Percentiles rank a stretch among this genome's conserved stretches.
These are phyloP conservation scores for Cynaeus angustus DNA, from an alignment of 2,888 invertebrate species.

Conservation along the genomic window DNA sequence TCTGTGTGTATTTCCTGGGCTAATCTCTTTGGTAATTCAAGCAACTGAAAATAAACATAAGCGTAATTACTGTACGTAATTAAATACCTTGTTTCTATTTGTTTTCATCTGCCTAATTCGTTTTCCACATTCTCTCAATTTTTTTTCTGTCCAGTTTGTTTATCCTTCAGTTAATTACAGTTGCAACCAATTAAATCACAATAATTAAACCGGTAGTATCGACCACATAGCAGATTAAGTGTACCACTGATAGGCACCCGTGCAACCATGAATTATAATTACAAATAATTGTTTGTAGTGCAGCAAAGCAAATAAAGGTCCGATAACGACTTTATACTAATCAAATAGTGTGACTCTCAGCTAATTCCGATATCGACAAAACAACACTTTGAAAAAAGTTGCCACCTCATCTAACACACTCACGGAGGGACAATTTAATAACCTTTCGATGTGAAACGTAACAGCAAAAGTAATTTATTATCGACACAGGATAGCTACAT, in stretches of 20 bases:
- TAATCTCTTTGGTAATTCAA: too few relatives aligned
- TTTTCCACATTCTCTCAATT: background rate
- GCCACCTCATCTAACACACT: constrained; percentile 22
- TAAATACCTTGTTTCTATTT: too few relatives aligned
- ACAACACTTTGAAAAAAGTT: constrained; percentile 11
- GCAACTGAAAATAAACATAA: too few relatives aligned
- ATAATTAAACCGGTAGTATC: constrained; percentile 33
- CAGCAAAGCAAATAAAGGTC: constrained; percentile 5
- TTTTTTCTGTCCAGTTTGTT: background rate
- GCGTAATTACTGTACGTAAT: too few relatives aligned
- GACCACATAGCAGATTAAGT: constrained; percentile 33
- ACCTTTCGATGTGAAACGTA: constrained; percentile 26
- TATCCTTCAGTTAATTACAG: constrained; percentile 20
- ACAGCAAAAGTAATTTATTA: constrained; percentile 40
- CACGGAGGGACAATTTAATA: constrained; percentile 39
- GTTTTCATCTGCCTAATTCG: background rate
- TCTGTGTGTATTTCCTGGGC: too few relatives aligned
- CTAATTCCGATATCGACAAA: constrained; percentile 6
- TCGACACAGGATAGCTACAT: constrained; percentile 43
- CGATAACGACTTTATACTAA: constrained; percentile 10
- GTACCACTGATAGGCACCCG: constrained; percentile 20
- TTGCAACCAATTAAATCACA: constrained; percentile 38
- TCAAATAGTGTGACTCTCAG: constrained; percentile 2
- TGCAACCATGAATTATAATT: constrained; percentile 35
- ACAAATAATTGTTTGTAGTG: constrained; percentile 33